phyloP scores from a whole-genome alignment of 2,797 vertebrate species.

The Cossypha caffra region DNA sequence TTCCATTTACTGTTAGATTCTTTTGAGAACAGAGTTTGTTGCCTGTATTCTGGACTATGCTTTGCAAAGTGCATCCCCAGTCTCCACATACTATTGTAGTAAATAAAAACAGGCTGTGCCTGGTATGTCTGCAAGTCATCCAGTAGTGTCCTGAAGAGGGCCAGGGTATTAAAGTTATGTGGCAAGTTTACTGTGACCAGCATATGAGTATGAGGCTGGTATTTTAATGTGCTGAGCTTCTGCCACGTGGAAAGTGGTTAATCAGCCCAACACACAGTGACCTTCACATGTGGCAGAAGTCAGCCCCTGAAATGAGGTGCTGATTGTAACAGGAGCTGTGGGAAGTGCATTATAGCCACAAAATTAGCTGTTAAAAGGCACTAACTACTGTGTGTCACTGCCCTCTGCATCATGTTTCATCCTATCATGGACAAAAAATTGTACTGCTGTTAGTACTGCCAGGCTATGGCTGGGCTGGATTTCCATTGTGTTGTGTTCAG shows the following conservation, averaged over 20 bases:
- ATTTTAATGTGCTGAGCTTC: neutral
- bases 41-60: neutral
- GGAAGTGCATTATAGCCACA: neutral
- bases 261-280: neutral
- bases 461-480: neutral
- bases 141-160: neutral
- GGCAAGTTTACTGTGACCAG: neutral
- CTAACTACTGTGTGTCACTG: neutral
- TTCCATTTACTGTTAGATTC: neutral
- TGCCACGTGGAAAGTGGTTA: neutral
- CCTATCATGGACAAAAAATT: neutral
- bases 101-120: neutral
- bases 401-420: slow-evolving; percentile 5
- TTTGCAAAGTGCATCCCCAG: neutral
- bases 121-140: neutral
- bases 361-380: neutral
- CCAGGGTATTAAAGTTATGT: neutral
- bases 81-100: neutral
- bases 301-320: neutral
- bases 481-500: neutral
- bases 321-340: neutral
- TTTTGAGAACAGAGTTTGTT: neutral
- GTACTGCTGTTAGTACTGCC: neutral
- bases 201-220: neutral
- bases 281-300: neutral